Conservation (phyloP, 64 coral and sea anemone genomes). For the Stichodactyla helianthus region DNA sequence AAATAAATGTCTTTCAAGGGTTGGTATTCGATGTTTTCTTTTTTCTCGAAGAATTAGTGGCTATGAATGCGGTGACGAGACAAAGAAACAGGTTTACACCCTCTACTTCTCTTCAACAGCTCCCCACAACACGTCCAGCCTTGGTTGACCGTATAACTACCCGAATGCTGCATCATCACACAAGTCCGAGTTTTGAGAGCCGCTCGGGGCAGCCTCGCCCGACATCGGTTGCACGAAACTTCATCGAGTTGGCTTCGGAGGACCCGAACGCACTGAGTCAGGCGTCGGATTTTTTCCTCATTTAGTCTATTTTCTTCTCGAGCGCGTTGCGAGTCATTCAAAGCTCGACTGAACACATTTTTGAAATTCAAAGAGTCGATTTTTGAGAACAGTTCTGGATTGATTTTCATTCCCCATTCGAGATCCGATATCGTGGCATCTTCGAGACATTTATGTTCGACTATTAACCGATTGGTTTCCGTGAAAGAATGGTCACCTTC, state of each 20-base stretch:
- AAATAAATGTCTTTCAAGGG: background rate
- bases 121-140: slow-evolving; percentile 93
- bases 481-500: slow-evolving; percentile 45
- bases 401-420: slow-evolving; percentile 83
- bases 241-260: slow-evolving; percentile 93
- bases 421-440: slow-evolving; percentile 55
- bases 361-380: slow-evolving; percentile 67
- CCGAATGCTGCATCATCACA: slow-evolving; percentile 73
- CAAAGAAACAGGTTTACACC: slow-evolving; percentile 74
- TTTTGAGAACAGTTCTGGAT: slow-evolving; percentile 47
- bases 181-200: slow-evolving; percentile 90
- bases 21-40: background rate
- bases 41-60: background rate
- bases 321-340: slow-evolving; percentile 45
- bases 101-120: slow-evolving; percentile 77
- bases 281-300: slow-evolving; percentile 78
- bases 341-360: slow-evolving; percentile 55
- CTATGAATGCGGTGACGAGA: slow-evolving; percentile 61
- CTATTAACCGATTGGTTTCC: slow-evolving; percentile 55
- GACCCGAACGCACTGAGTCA: slow-evolving; percentile 80
- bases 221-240: slow-evolving; percentile 82
- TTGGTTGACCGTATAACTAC: slow-evolving; percentile 59
- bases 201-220: slow-evolving; percentile 69
- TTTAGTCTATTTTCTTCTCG: slow-evolving; percentile 56
- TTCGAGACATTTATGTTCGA: slow-evolving; percentile 79